phyloP scores from a whole-genome alignment of 2,113 vertebrate species.

The Nothobranchius furzeri region DNA sequence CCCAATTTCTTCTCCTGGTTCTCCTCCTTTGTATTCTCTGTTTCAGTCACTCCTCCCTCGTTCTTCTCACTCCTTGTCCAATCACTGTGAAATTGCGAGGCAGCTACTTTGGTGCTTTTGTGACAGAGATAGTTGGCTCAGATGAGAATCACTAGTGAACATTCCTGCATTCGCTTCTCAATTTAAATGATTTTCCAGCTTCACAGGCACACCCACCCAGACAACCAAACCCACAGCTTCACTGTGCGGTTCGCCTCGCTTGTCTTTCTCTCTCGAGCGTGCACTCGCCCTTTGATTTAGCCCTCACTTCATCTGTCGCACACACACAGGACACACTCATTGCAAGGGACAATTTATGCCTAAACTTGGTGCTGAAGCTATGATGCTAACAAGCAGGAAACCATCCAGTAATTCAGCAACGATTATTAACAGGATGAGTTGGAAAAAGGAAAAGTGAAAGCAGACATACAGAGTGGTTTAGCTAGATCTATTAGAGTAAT shows the following conservation, averaged over 20 bases:
- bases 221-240: constrained; percentile 38
- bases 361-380: constrained; percentile 5
- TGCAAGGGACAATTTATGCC: constrained; percentile 23
- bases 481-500: constrained; percentile 32
- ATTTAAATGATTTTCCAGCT: constrained; percentile 70
- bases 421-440: constrained; percentile 24
- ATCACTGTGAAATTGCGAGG: constrained; percentile 74
- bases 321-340: constrained; percentile 14
- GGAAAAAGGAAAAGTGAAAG: constrained; percentile 9
- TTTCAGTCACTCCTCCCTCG: constrained; percentile 4
- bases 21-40: constrained; percentile 27
- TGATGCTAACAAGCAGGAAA: constrained; percentile 27
- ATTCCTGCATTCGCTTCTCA: constrained; percentile 61
- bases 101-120: constrained; percentile 63
- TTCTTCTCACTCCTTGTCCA: constrained; percentile 49
- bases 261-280: constrained; percentile 26
- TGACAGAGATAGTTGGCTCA: constrained; percentile 63
- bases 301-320: background rate
- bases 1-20: constrained; percentile 25
- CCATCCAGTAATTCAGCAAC: constrained; percentile 20
- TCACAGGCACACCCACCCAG: constrained; percentile 53
- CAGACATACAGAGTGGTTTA: constrained; percentile 17
- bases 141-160: constrained; percentile 63
- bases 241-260: constrained; percentile 27
- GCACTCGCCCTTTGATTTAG: constrained; percentile 16